These are phyloP conservation scores for Leptopilina drosophilae DNA, from an alignment of 2,888 invertebrate species.

Conservation along the genomic window DNA sequence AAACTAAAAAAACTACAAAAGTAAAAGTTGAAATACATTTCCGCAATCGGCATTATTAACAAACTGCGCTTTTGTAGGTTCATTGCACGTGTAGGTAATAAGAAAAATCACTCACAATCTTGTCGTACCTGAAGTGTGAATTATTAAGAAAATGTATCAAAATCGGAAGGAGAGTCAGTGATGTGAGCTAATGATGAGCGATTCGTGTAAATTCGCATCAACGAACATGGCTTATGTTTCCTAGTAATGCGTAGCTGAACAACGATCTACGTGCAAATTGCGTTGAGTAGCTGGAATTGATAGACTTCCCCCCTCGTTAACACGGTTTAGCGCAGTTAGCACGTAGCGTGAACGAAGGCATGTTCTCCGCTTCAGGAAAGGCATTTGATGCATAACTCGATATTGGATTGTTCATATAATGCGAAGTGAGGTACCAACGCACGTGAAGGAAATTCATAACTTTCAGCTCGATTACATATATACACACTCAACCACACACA, in stretches of 20 bases:
- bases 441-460: constrained; percentile 73
- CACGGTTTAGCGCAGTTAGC: constrained; percentile 59
- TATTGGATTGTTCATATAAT: constrained; percentile 72
- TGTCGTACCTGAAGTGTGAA: too few species aligned
- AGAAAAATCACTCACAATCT: too few species aligned
- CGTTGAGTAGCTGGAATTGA: constrained; percentile 69
- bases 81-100: too few species aligned
- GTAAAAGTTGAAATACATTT: too few species aligned
- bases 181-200: constrained; percentile 34
- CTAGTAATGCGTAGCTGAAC: constrained; percentile 45
- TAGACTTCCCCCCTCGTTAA: constrained; percentile 67
- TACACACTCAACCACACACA: not conserved
- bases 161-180: not conserved
- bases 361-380: constrained; percentile 59
- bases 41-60: too few species aligned
- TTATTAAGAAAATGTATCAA: not conserved
- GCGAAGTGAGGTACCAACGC: constrained; percentile 69
- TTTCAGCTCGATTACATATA: constrained; percentile 63
- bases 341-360: constrained; percentile 50
- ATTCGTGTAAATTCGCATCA: constrained; percentile 56
- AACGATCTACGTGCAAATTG: constrained; percentile 56
- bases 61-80: too few species aligned
- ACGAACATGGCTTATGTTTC: constrained; percentile 55
- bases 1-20: too few species aligned
- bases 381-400: constrained; percentile 73